A percentile compares a stretch with the other conserved stretches of the same genome.
Evolutionary conservation across 53 echinoderm and acorn worm species (phyloP).

Genomic region (Patiria pectinifera): DNA sequence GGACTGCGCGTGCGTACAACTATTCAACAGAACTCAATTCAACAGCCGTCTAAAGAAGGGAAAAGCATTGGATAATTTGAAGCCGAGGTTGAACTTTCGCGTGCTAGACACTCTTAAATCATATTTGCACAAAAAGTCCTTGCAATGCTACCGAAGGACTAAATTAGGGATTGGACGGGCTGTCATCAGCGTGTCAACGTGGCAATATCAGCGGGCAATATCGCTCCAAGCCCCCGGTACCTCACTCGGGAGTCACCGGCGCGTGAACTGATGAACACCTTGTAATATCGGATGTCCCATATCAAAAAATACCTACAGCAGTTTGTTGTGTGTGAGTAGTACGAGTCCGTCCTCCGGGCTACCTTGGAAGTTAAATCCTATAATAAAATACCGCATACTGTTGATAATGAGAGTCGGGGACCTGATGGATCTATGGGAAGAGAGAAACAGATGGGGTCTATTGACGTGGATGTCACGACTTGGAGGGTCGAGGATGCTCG

Average conservation of each 20-base stretch:
- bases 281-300: conserved; percentile 47
- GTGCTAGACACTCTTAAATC: no score
- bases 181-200: conserved; percentile 38
- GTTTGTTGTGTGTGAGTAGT: background rate
- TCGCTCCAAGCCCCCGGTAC: conserved; percentile 17
- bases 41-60: background rate
- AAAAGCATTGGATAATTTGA: background rate
- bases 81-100: background rate
- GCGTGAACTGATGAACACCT: conserved; percentile 52
- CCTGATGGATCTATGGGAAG: no score
- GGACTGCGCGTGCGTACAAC: no score
- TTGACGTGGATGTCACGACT: conserved; percentile 16
- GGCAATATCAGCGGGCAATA: conserved; percentile 42
- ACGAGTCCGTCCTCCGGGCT: background rate
- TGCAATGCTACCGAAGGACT: background rate
- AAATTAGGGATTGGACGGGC: background rate
- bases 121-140: background rate
- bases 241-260: conserved; percentile 24
- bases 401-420: no score
- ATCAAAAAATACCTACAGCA: background rate
- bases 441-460: conserved; percentile 25
- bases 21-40: no score
- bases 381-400: background rate
- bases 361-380: background rate
- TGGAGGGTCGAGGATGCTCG: background rate